Evolutionary conservation across 1,140 invertebrate species (phyloP).

Genomic region (Vanessa tameamea): DNA sequence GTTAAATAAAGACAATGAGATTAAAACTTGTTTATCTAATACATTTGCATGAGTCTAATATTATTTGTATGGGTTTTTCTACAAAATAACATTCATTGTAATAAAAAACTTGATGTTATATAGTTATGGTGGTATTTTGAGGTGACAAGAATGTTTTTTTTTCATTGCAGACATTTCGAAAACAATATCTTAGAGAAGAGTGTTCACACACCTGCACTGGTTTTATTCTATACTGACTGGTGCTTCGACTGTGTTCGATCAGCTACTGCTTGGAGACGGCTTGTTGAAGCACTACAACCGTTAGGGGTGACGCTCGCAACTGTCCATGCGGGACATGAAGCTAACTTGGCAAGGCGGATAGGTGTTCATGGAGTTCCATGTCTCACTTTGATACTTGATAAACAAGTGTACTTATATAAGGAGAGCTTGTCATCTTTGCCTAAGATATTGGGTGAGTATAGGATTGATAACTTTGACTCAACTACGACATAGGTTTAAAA

Average conservation of each 20-base stretch:
- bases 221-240: slow-evolving; percentile 96
- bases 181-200: slow-evolving; percentile 92
- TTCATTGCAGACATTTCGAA: slow-evolving; percentile 88
- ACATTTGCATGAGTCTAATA: too few species aligned
- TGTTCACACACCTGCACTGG: slow-evolving; percentile 87
- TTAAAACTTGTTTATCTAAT: too few species aligned
- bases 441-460: slow-evolving; percentile 86
- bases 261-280: slow-evolving; percentile 89
- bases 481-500: too few species aligned
- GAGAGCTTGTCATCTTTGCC: slow-evolving; percentile 88
- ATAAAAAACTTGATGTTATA: not conserved
- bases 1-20: too few species aligned
- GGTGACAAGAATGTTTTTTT: not conserved
- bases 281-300: slow-evolving; percentile 92
- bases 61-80: too few species aligned
- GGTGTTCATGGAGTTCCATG: slow-evolving; percentile 90
- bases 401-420: slow-evolving; percentile 89
- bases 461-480: not conserved
- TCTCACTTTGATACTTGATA: slow-evolving; percentile 90
- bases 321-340: slow-evolving; percentile 91
- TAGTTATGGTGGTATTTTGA: not conserved
- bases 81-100: not conserved
- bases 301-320: slow-evolving; percentile 87
- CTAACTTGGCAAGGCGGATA: slow-evolving; percentile 86
- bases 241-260: slow-evolving; percentile 94